Evolutionary conservation across 2,888 invertebrate species (phyloP).

Genomic region (Chorisops tibialis): DNA sequence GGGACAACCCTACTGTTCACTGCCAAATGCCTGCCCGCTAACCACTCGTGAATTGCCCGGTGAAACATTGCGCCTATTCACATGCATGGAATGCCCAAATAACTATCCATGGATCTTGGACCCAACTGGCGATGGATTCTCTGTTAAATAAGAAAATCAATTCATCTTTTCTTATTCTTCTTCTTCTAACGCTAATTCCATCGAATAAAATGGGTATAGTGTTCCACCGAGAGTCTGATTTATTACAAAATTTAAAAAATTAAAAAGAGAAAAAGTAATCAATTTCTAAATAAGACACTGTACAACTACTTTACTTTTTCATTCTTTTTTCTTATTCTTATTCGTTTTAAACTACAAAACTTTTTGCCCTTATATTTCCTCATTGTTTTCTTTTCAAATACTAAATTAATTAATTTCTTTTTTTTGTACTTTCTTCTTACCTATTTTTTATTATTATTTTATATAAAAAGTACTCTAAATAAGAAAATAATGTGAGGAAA

Average conservation of each 20-base stretch:
- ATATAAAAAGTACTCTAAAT: not conserved
- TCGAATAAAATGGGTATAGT: constrained; percentile 21
- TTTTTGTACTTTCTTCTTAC: not conserved
- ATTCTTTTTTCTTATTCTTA: too few species aligned
- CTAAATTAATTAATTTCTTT: too few species aligned
- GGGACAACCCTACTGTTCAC: constrained; percentile 87
- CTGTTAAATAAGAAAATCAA: constrained; percentile 58
- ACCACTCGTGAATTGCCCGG: constrained; percentile 88
- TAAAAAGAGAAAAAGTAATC: not conserved
- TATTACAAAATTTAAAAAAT: constrained; percentile 23
- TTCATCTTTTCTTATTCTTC: too few species aligned
- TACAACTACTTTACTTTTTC: constrained; percentile 3
- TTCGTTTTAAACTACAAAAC: not conserved
- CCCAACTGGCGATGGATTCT: constrained; percentile 91
- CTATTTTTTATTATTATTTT: not conserved
- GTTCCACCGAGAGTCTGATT: constrained; percentile 54
- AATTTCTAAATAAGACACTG: constrained; percentile 9
- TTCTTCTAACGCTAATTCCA: not conserved
- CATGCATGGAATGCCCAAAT: constrained; percentile 94
- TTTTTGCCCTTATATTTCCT: not conserved
- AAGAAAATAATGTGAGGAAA: not conserved
- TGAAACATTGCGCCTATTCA: constrained; percentile 87
- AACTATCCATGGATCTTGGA: constrained; percentile 94
- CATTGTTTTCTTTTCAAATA: not conserved
- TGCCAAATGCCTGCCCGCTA: constrained; percentile 86